Evolutionary conservation across 2,888 invertebrate species (phyloP).

Genomic region (Drosophila tanythrix): DNA sequence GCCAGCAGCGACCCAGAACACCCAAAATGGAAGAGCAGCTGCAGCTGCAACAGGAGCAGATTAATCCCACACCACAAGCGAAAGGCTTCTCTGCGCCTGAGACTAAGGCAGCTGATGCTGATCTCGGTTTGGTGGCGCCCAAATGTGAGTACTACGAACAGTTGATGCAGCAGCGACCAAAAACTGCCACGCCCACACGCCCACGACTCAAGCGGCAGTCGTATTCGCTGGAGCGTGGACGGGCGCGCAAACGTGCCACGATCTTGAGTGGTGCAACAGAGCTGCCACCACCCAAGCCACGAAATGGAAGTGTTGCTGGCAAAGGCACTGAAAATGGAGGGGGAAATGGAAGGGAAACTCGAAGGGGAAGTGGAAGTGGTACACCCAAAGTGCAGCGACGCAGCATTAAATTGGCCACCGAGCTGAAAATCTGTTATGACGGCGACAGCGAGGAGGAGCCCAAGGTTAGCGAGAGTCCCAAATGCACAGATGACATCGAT

Average conservation of each 20-base stretch:
- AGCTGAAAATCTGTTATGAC: conserved; percentile 76
- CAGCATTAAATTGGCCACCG: conserved; percentile 79
- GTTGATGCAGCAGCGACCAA: conserved; percentile 51
- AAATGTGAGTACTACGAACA: conserved; percentile 82
- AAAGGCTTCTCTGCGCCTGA: conserved; percentile 81
- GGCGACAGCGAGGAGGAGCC: conserved; percentile 61
- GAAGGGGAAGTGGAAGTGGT: conserved; percentile 16
- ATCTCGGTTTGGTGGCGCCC: conserved; percentile 82
- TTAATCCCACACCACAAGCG: conserved; percentile 46
- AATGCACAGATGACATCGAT: conserved; percentile 49
- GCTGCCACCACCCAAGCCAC: conserved; percentile 81
- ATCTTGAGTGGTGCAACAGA: conserved; percentile 50
- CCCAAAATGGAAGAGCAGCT: neutral
- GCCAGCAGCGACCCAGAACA: conserved; percentile 41
- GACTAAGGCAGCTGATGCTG: conserved; percentile 80
- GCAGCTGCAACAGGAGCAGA: neutral
- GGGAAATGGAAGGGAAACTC: conserved; percentile 33
- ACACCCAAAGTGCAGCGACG: conserved; percentile 74
- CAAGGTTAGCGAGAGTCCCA: conserved; percentile 31
- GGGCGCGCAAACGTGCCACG: conserved; percentile 58
- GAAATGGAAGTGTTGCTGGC: conserved; percentile 40
- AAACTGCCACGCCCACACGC: conserved; percentile 13
- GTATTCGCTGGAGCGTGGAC: conserved; percentile 77
- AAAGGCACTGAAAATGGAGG: conserved; percentile 3
- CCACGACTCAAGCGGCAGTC: conserved; percentile 54